A percentile compares a stretch with the other conserved stretches of the same genome.
Conservation (phyloP, 1,140 invertebrate genomes). For the Eueides isabella region DNA sequence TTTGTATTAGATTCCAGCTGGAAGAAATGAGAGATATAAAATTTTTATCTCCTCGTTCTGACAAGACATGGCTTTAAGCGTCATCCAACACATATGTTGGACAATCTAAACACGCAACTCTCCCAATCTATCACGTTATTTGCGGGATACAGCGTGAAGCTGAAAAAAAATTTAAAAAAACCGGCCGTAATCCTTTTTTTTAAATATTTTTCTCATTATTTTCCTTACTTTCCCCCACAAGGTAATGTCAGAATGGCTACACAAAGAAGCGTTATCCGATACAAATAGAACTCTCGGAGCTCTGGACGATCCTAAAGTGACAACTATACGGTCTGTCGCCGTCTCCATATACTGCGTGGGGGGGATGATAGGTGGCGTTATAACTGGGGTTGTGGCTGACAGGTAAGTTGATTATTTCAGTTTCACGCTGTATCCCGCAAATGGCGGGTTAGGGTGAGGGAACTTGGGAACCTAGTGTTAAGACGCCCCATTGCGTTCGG, state of each 20-base stretch:
- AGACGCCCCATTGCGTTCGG: too few species aligned
- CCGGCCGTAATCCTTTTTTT: too few species aligned
- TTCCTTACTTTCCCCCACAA: constrained; percentile 56
- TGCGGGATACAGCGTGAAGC: background rate
- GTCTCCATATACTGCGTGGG: constrained; percentile 95
- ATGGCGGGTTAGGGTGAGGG: too few species aligned
- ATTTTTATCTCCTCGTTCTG: background rate
- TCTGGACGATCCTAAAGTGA: constrained; percentile 78
- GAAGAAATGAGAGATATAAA: background rate
- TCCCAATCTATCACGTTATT: background rate
- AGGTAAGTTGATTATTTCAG: constrained; percentile 51
- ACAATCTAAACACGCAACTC: background rate
- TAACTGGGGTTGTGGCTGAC: constrained; percentile 88
- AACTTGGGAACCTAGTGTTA: too few species aligned
- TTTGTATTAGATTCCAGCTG: background rate
- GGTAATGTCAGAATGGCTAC: constrained; percentile 90
- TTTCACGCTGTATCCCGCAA: too few species aligned
- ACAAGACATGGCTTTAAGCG: background rate
- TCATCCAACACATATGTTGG: too few species aligned
- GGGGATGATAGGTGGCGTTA: constrained; percentile 94
- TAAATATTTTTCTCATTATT: too few species aligned
- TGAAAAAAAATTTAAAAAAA: background rate
- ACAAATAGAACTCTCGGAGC: constrained; percentile 79
- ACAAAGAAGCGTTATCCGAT: constrained; percentile 77
- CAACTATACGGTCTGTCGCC: constrained; percentile 88